Percentiles rank a stretch among this genome's conserved stretches.
Conservation (phyloP, 53 echinoderm and acorn worm species). For the Actinopyga echinites region DNA sequence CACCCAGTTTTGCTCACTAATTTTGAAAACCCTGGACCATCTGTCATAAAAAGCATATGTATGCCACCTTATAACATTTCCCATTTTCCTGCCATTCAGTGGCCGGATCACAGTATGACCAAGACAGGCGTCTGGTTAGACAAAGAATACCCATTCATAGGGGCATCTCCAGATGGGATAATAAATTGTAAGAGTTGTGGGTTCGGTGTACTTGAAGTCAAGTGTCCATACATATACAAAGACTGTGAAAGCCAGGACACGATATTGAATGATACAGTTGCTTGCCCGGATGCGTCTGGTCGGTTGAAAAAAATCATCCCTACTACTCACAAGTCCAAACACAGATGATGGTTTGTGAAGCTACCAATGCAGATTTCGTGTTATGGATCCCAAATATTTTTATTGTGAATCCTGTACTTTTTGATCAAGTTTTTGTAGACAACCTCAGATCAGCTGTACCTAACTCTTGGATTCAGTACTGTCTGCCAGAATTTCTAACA, state of each 20-base stretch:
- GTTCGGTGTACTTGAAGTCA: slow-evolving; percentile 27
- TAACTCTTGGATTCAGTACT: slow-evolving; percentile 37
- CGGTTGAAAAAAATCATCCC: slow-evolving; percentile 24
- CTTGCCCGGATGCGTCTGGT: not conserved
- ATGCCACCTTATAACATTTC: slow-evolving; percentile 6
- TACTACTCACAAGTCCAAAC: slow-evolving; percentile 49
- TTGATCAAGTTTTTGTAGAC: not conserved
- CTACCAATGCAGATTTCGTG: slow-evolving; percentile 30
- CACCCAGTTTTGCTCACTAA: slow-evolving; percentile 41
- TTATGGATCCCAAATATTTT: slow-evolving; percentile 36
- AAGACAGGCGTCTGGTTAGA: slow-evolving; percentile 5
- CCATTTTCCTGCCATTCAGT: slow-evolving; percentile 40
- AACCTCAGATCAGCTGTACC: not conserved
- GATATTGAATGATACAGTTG: not conserved
- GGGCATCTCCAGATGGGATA: slow-evolving; percentile 44
- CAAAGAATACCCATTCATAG: slow-evolving; percentile 25
- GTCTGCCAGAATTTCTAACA: slow-evolving; percentile 48
- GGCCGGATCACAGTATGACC: not conserved
- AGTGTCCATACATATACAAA: slow-evolving; percentile 48
- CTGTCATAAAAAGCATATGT: slow-evolving; percentile 38
- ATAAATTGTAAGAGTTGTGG: slow-evolving; percentile 28
- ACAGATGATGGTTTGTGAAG: slow-evolving; percentile 48
- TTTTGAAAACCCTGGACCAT: slow-evolving; percentile 42
- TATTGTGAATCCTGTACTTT: not conserved
- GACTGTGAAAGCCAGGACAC: not conserved